phyloP scores from a whole-genome alignment of 2,888 invertebrate genomes.

The Callosobruchus maculatus region DNA sequence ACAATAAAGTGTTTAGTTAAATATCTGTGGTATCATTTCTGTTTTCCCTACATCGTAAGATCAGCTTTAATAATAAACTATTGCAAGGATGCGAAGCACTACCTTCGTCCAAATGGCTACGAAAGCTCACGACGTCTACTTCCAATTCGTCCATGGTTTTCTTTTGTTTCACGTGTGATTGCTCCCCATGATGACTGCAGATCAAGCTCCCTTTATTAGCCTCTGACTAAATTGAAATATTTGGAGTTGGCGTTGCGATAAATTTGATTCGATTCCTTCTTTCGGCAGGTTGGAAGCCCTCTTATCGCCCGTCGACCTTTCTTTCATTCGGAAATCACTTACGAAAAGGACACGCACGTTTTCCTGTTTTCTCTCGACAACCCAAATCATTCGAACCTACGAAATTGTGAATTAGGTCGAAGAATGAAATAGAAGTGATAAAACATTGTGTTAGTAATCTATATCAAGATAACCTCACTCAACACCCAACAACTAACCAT shows the following conservation, averaged over 20 bases:
- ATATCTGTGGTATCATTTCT: no score
- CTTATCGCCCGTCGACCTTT: background rate
- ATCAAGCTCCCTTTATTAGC: constrained; percentile 20
- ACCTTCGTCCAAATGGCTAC: background rate
- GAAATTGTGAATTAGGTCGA: background rate
- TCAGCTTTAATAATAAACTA: no score
- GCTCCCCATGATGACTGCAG: constrained; percentile 8
- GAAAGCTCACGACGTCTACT: background rate
- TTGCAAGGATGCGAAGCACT: no score
- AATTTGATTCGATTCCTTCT: constrained; percentile 17
- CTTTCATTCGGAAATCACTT: background rate
- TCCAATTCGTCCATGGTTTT: background rate
- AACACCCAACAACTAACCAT: no score
- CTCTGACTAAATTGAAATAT: constrained; percentile 26
- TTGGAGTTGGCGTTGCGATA: constrained; percentile 30
- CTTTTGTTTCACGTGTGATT: constrained; percentile 5
- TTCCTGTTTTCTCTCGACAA: background rate
- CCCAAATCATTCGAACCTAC: background rate
- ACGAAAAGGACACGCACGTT: background rate
- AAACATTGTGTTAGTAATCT: no score
- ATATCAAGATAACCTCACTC: no score
- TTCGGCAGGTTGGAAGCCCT: background rate
- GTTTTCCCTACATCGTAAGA: no score
- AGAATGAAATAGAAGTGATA: no score
- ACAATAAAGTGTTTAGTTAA: no score